These are phyloP conservation scores for Phyllopteryx taeniolatus DNA, from an alignment of 2,113 vertebrate genomes.

Conservation along the genomic window DNA sequence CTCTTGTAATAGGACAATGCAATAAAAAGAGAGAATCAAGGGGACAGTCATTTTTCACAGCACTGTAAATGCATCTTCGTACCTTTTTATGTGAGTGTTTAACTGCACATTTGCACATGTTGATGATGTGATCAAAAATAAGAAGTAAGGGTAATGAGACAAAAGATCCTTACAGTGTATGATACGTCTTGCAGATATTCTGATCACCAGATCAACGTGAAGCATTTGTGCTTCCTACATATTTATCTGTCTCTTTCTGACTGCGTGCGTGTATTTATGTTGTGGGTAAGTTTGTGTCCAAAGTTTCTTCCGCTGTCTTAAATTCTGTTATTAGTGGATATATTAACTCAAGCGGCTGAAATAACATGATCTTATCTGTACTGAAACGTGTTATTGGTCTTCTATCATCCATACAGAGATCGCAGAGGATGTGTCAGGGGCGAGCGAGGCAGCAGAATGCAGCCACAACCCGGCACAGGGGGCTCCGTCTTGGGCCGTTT, in stretches of 20 bases:
- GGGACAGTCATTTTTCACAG: constrained; percentile 38
- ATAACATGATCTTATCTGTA: background rate
- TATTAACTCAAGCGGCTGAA: background rate
- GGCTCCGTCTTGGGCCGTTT: constrained; percentile 45
- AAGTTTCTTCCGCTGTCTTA: background rate
- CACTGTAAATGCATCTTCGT: constrained; percentile 30
- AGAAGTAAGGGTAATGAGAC: background rate
- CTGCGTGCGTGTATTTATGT: background rate
- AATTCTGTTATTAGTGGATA: background rate
- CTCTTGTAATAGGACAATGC: constrained; percentile 6
- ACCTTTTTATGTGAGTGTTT: background rate
- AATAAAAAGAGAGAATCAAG: constrained; percentile 15
- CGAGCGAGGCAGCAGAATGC: constrained; percentile 70
- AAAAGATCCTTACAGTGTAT: background rate
- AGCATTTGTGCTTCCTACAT: background rate
- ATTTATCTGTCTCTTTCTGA: background rate
- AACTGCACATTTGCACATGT: background rate
- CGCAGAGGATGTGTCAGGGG: constrained; percentile 77
- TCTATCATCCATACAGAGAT: constrained; percentile 73
- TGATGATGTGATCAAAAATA: background rate
- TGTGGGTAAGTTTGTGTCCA: background rate
- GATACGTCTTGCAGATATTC: background rate
- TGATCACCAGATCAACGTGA: background rate
- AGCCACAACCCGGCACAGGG: constrained; percentile 39
- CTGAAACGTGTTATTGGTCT: background rate